Conservation (phyloP, 2,113 vertebrate genomes). For the Cettia cetti region DNA sequence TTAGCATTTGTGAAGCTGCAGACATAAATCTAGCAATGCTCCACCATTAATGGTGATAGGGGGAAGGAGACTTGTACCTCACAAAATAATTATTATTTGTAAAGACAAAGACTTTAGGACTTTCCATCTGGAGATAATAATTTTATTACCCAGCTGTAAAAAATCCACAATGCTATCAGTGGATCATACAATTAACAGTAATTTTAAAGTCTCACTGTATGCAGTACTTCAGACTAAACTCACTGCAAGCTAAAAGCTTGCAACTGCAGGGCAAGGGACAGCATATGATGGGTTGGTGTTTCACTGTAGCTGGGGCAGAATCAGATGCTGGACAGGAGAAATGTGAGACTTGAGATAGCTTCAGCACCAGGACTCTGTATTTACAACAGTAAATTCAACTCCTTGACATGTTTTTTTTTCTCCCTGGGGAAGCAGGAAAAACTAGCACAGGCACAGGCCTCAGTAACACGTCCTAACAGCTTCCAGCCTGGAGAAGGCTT, state of each 20-base stretch:
- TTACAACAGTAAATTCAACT: neutral
- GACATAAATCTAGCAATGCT: neutral
- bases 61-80: neutral
- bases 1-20: neutral
- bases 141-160: neutral
- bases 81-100: neutral
- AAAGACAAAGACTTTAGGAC: neutral
- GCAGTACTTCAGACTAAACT: neutral
- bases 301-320: accelerated
- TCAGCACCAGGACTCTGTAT: neutral
- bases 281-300: neutral
- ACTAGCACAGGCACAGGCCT: neutral
- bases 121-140: neutral
- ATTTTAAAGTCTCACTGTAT: neutral
- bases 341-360: neutral
- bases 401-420: neutral
- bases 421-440: neutral
- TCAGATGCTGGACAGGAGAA: neutral
- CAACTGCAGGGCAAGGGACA: neutral
- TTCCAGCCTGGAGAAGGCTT: neutral
- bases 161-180: neutral
- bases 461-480: neutral
- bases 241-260: neutral
- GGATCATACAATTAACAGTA: neutral
- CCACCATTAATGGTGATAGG: neutral